phyloP scores from a whole-genome alignment of 2,113 vertebrate genomes.

The Dolichallabes microphthalmus region DNA sequence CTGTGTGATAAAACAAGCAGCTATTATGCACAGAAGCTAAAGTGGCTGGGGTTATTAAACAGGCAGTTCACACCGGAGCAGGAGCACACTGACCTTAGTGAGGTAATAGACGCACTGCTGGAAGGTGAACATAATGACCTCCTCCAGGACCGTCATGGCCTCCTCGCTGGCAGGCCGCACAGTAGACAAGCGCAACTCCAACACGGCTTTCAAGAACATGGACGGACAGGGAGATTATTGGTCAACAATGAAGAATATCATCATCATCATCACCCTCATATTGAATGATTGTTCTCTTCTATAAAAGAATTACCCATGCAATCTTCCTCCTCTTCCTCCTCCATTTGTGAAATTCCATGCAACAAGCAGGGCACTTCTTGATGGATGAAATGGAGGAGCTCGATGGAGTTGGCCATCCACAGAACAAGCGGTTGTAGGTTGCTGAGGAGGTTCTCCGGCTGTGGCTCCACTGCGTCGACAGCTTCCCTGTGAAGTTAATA shows the following conservation, averaged over 20 bases:
- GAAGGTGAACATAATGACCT: constrained; percentile 78
- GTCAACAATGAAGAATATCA: neutral
- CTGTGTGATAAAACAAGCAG: constrained; percentile 28
- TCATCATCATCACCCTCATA: neutral
- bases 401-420: constrained; percentile 79
- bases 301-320: constrained; percentile 58
- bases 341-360: constrained; percentile 62
- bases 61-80: neutral
- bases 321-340: constrained; percentile 54
- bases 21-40: constrained; percentile 14
- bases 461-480: constrained; percentile 38
- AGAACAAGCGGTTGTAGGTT: constrained; percentile 71
- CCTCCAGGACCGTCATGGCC: constrained; percentile 73
- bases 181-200: constrained; percentile 63
- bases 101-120: constrained; percentile 81
- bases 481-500: neutral
- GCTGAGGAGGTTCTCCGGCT: constrained; percentile 54
- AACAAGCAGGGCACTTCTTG: constrained; percentile 71
- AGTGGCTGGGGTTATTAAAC: neutral
- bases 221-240: neutral
- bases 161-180: constrained; percentile 71
- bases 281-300: neutral
- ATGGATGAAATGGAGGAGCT: constrained; percentile 77
- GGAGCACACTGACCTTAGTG: constrained; percentile 69
- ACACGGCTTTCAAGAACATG: constrained; percentile 55